Base-by-base conservation (phyloP, 2,113 vertebrate species). In the Galeopterus variegatus region DNA sequence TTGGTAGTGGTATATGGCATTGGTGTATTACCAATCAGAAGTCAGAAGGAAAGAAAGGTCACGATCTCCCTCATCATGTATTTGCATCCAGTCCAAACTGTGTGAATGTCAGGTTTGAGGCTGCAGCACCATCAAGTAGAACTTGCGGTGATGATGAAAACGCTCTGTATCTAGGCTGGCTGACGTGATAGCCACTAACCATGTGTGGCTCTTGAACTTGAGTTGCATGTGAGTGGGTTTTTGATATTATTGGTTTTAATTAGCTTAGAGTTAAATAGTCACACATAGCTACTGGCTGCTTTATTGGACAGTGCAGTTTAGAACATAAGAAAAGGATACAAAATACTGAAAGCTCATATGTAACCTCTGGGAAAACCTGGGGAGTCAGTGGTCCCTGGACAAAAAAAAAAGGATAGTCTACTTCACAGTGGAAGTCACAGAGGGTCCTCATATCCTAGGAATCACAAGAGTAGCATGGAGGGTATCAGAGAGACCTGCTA, bases 181-280 rank as follows among this genome's bases (percentile, higher is more conserved):
- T 54, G 28, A 1, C 8, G 6, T 19, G 12, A 82, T 24, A 26
- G 58, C 64, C 50, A 5, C 23, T 54, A 36, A 36, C 64, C 23
- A 56, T 52, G 1, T 0, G 3, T 45, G 28, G 48, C 75, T n/a
- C 0, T 15, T 83, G 41, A 81, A 31, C 58, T 75, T 67, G 8
- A 62, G 31, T 45, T 83, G 48, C 64, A 48, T 6, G 10, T 88
- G 8, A n/a, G 19, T 41, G 6, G 31, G 67, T 31, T 77, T 60
- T 80, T 24, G 80, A n/a, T 80, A 21, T 83, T 82, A 19, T 8
- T 23, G 1, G 31, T 92, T 94, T 81, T 88, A 70, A 41, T 88
- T 60, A 10, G 14, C 45, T 87, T 67, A 31, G 36, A 58, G 21
- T 28, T 26, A 89, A 83, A 80, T 50, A 18, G 41, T 70, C 6